phyloP scores from a whole-genome alignment of 2,113 vertebrate genomes.

The Triplophysa siluroides region DNA sequence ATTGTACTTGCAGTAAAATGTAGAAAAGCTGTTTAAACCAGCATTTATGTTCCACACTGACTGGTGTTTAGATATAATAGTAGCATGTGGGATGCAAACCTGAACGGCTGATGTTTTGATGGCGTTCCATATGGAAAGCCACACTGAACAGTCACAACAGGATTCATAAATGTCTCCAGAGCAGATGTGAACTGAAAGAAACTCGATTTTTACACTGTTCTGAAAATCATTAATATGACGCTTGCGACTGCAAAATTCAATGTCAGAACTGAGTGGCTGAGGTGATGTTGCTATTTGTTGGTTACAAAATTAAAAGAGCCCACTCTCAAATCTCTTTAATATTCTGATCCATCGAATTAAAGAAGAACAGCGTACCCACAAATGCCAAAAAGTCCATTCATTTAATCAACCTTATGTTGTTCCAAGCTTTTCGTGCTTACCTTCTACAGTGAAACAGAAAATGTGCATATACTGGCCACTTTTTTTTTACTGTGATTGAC shows the following conservation, averaged over 20 bases:
- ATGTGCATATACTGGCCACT: no score
- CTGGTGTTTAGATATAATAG: not conserved
- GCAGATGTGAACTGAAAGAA: not conserved
- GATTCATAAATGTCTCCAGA: not conserved
- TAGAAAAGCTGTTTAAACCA: not conserved
- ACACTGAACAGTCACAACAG: not conserved
- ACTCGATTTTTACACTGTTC: not conserved
- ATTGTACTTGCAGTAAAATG: constrained; percentile 5
- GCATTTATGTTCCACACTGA: constrained; percentile 1
- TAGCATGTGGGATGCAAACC: not conserved
- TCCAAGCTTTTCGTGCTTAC: no score
- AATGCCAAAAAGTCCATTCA: no score
- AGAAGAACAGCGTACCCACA: no score
- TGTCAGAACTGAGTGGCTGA: no score
- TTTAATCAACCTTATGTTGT: no score
- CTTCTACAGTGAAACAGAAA: no score
- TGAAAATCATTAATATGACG: not conserved
- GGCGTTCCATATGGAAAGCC: not conserved
- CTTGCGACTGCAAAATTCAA: not conserved
- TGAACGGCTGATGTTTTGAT: not conserved
- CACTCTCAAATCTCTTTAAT: no score
- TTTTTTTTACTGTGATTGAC: no score
- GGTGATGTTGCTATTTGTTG: no score
- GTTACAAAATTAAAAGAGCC: no score
- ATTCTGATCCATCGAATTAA: no score